Base-by-base conservation (phyloP, 2,797 vertebrate genomes). In the Iguana delicatissima region DNA sequence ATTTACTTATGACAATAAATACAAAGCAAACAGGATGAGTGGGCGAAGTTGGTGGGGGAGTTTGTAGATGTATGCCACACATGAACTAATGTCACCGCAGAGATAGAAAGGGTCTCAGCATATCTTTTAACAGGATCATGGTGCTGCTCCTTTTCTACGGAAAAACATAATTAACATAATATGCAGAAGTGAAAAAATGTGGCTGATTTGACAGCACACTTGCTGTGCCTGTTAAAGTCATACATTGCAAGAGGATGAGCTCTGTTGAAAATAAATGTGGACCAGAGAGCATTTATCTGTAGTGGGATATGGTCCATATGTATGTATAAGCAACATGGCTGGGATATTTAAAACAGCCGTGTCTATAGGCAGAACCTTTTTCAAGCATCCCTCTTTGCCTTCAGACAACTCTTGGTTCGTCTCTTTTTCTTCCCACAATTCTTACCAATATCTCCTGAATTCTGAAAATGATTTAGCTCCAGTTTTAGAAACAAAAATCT, bases 1-100 rank as follows among this genome's bases (percentile, higher is more conserved):
- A 89, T 64, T 77, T 84, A 52, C 62, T 80, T 24, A 50, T 89
- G 50, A 72, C 80, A 88, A 88, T 67, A 74, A 85, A 84, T 80
- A 38, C 38, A 86, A 91, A 87, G 57, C 62, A 84, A 77, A 79
- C 35, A 93, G 59, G 10, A 62, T 83, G 72, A 80, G 38, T 69
- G 46, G 73, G 64, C 20, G 64, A 89, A 52, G 59, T 52, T 76
- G 52, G 32, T 85, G 38, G 76, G 42, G 38, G 59, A 67, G 50
- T 57, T 50, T 52, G 35, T 87, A 91, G 84, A 32, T 80, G 38
- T 24, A 79, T 83, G 59, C 24, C 84, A 46, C 72, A 76, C 64
- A 29, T 7, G 18, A 77, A 46, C 32, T 35, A 38, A 62, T 35
- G 72, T 64, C 42, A 69, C 14, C 22, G 80, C 64, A 42, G 38